Percentiles rank a stretch among this genome's conserved stretches.
Evolutionary conservation across 2,113 vertebrate genomes (phyloP).

Genomic region (Amblyopsis rosae): DNA sequence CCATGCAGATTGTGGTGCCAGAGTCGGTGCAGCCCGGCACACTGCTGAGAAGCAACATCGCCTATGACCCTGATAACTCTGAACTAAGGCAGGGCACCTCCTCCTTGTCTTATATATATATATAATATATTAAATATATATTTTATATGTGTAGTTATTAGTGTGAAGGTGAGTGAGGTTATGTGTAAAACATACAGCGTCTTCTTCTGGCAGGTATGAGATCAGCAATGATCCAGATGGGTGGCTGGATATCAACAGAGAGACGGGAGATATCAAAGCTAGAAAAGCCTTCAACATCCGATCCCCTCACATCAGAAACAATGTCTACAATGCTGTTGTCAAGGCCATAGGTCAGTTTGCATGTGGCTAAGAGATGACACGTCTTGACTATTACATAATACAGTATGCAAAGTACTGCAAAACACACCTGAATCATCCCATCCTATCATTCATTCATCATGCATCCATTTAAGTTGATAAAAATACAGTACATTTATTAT

Average conservation of each 20-base stretch:
- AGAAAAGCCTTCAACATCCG: constrained; percentile 79
- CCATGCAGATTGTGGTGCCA: constrained; percentile 78
- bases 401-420: no score
- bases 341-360: constrained; percentile 83
- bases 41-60: constrained; percentile 77
- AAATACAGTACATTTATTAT: no score
- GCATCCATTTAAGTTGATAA: no score
- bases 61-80: constrained; percentile 84
- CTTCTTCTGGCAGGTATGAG: constrained; percentile 77
- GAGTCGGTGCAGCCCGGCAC: constrained; percentile 84
- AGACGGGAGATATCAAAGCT: constrained; percentile 78
- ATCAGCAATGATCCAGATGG: constrained; percentile 83
- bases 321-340: constrained; percentile 83
- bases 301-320: constrained; percentile 80
- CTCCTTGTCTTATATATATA: not conserved
- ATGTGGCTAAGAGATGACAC: no score
- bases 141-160: not conserved
- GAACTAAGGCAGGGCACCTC: constrained; percentile 76
- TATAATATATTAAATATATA: not conserved
- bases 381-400: no score
- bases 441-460: no score
- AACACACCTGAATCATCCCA: no score
- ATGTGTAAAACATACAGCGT: not conserved
- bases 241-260: constrained; percentile 83
- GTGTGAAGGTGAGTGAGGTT: not conserved